Base-by-base conservation (phyloP, 2,797 vertebrate species). In the Danio jaintianensis region DNA sequence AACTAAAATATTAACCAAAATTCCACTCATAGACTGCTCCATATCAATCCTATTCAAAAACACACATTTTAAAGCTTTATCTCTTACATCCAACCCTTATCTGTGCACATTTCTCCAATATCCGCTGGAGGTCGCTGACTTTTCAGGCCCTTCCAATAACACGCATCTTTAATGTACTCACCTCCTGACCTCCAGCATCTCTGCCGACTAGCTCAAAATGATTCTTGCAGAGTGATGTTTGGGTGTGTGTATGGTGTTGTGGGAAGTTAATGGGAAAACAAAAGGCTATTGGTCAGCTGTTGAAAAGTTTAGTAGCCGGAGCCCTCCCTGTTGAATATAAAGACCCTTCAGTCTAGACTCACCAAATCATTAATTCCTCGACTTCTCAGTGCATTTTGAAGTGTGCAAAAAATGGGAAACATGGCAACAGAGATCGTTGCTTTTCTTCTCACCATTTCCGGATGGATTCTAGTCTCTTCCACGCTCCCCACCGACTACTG, bases 401-500 rank as follows among this genome's bases (percentile, higher is more conserved):
- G 29, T 6, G n/a, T n/a, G n/a, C 12, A 20, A 59, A 29, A 63
- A 29, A 94, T 93, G 93, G 91, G 93, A 81, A 93, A 86, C 89
- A 95, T 96, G 88, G 88, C 91, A 56, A 93, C 92, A 74, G 95
- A 98, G 93, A 96, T 98, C 82, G 48, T 95, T 71, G 96, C 95
- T 43, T 98, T 98, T 82, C 58, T 95, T 81, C 85, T 98, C 42
- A 88, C 89, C 53, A 89, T 96, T 22, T 95, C 94, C 0, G 97
- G 97, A n/a, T 98, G 96, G 96, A 94, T 98, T 83, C 92, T 98
- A 56, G 92, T 95, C 56, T 97, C 95, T n/a, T 97, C 97, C 85
- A 98, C 96, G 16, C 86, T 98, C 88, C 95, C 96, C 53, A 97
- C 93, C 66, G 97, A 98, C 89, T 97, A 97, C 90, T 98, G 97